Conservation (phyloP, 2,113 vertebrate species). For the Dipodomys spectabilis region DNA sequence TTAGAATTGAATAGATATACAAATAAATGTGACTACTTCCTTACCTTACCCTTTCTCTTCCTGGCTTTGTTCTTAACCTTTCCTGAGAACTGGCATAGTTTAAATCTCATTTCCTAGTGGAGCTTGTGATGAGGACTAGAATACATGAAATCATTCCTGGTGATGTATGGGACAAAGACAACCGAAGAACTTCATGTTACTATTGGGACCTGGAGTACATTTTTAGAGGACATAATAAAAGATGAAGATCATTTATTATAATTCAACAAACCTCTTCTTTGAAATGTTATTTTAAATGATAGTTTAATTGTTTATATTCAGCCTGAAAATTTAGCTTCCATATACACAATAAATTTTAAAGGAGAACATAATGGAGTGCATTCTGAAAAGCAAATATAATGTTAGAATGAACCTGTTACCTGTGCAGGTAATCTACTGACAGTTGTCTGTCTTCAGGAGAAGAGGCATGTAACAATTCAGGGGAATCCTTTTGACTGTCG, state of each 20-base stretch:
- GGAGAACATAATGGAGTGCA: neutral
- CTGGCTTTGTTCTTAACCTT: conserved; percentile 24
- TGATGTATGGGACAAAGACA: conserved; percentile 23
- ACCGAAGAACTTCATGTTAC: conserved; percentile 32
- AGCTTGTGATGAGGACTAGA: neutral
- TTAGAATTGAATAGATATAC: neutral
- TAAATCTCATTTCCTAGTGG: conserved; percentile 34
- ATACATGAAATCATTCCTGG: neutral
- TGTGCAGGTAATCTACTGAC: conserved; percentile 29
- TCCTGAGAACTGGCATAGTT: conserved; percentile 16
- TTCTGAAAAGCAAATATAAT: neutral
- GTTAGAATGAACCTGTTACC: conserved; percentile 33
- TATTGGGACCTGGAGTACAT: neutral
- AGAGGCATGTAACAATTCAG: neutral
- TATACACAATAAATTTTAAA: conserved; percentile 19
- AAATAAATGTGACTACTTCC: conserved; percentile 45
- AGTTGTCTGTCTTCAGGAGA: conserved; percentile 39
- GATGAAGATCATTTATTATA: conserved; percentile 31
- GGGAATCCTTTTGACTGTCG: conserved; percentile 2
- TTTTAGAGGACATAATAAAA: neutral
- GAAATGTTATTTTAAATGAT: conserved; percentile 43
- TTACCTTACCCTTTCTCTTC: neutral
- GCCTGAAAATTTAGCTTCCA: conserved; percentile 4
- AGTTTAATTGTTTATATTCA: conserved; percentile 27
- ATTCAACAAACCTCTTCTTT: conserved; percentile 12